Evolutionary conservation across 2,888 invertebrate genomes (phyloP), one percentile per base, ranked within the genome.

Genomic region (Dasypogon diadema): DNA sequence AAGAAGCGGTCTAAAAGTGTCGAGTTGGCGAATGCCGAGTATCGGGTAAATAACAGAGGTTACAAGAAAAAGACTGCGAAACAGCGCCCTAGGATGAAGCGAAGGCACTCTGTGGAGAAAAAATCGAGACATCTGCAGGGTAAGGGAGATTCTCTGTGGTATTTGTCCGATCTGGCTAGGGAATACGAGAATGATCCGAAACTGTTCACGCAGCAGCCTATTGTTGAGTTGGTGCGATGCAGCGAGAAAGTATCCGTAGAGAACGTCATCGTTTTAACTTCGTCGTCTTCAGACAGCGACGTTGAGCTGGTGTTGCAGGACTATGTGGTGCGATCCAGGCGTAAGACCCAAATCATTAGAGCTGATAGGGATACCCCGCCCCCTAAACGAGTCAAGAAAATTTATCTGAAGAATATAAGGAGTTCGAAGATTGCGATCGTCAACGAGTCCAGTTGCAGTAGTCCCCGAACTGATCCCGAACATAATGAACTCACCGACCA

Each of bases 381-480:
- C 3, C 48, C 54, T 30, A 70, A 54, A 4, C 12, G 37, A n/a
- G 54, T 70, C 2, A 70, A 70, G 10, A 70, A 70, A 24, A 70
- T 70, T 22, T 30, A 34, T 10, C n/a, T 70, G 21, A 70, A 51
- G 24, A 54, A 54, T 18, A 70, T 70, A 1, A 30, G 54, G 6
- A 70, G 70, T 21, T 70, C 70, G 2, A 26, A 70, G 14, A 70
- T 70, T 2, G 51, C 70, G 2, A 54, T 70, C 2, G 30, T 70
- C 12, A 70, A 70, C n/a, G 70, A 70, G 21, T 70, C 70, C 0
- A 70, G 70, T 12, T 54, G 54, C 34, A 70, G 70, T 18, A 70
- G 70, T n/a, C 70, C 70, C 0, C 30, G 51, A 5, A 54, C 54
- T 3, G 70, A 70, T n/a, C 16, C 30, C 0, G 54, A 70, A 70